phyloP scores from a whole-genome alignment of 2,113 vertebrate genomes.

The Leptosomus discolor region DNA sequence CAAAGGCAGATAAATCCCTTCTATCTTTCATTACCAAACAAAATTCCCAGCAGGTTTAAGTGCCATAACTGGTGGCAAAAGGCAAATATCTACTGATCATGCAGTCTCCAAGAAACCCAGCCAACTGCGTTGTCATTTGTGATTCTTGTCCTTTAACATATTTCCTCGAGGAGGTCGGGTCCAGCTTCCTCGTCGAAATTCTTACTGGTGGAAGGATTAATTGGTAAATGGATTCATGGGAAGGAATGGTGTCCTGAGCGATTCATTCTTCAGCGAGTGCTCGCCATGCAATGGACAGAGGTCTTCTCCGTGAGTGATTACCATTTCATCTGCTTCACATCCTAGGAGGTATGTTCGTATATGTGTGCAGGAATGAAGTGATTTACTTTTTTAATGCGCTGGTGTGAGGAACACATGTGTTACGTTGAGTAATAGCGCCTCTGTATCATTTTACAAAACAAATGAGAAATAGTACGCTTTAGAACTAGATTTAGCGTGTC shows the following conservation, averaged over 20 bases:
- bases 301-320: neutral
- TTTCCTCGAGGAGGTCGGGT: neutral
- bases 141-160: neutral
- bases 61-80: neutral
- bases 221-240: neutral
- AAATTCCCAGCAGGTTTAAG: neutral
- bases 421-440: neutral
- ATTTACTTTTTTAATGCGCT: neutral
- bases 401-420: neutral
- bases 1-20: neutral
- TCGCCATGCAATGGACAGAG: neutral
- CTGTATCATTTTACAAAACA: neutral
- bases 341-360: neutral
- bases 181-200: neutral
- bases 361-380: neutral
- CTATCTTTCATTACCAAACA: neutral
- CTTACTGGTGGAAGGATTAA: neutral
- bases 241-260: neutral
- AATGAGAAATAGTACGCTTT: neutral
- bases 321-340: neutral
- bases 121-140: accelerated
- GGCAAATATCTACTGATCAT: neutral
- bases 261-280: neutral
- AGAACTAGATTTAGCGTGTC: constrained; percentile 1
- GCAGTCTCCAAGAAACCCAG: neutral